Evolutionary conservation across 2,888 invertebrate species (phyloP).

Genomic region (Argyra leucocephala): DNA sequence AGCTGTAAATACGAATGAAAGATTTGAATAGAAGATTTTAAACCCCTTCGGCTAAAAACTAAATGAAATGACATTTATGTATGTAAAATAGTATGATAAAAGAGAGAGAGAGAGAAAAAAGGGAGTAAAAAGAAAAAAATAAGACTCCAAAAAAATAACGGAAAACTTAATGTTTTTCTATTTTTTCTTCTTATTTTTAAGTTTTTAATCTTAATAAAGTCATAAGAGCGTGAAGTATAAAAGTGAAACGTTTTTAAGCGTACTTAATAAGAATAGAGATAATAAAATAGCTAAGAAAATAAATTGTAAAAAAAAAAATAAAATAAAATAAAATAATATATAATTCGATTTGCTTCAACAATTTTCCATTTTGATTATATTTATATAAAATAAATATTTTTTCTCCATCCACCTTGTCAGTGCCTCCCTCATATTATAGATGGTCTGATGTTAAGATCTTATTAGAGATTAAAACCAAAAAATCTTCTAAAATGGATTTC

Average conservation of each 20-base stretch:
- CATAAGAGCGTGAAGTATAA: conserved; percentile 3
- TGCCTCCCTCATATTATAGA: no score
- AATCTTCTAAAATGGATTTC: no score
- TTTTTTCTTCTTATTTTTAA: neutral
- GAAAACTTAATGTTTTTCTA: neutral
- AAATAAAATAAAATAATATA: neutral
- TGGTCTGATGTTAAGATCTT: no score
- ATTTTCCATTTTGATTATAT: neutral
- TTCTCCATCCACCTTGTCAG: no score
- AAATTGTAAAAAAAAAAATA: neutral
- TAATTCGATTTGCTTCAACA: neutral
- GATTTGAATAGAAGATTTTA: no score
- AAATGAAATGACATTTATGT: neutral
- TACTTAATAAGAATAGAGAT: neutral
- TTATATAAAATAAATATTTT: no score
- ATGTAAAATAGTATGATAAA: neutral
- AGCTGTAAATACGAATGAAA: no score
- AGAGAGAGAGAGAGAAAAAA: no score
- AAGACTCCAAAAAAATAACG: neutral
- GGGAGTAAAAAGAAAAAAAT: no score
- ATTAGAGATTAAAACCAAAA: neutral
- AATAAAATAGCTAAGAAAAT: neutral
- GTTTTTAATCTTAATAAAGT: neutral
- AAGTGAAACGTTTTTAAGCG: neutral
- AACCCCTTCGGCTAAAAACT: neutral